Percentiles rank a stretch among this genome's conserved stretches.
phyloP scores from a whole-genome alignment of 2,888 invertebrate genomes.

The Trichacis sp. region DNA sequence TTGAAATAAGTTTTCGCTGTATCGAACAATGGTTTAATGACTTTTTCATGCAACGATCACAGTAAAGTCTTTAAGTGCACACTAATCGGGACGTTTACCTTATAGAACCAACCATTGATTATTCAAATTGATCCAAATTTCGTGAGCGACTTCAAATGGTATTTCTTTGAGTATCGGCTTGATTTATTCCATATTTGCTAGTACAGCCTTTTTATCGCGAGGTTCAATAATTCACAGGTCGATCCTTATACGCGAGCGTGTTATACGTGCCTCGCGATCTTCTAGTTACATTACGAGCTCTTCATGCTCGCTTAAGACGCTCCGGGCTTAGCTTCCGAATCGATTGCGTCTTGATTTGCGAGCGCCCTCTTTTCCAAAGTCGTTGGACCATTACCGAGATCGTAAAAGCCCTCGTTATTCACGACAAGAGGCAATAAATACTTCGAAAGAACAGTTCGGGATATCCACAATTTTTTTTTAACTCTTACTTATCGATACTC shows the following conservation, averaged over 20 bases:
- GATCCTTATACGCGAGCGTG: slow-evolving; percentile 11
- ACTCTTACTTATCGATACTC: slow-evolving; percentile 12
- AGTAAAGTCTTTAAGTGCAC: no score
- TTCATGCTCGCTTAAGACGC: slow-evolving; percentile 44
- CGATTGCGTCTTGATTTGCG: slow-evolving; percentile 36
- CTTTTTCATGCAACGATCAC: no score
- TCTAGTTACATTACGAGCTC: slow-evolving; percentile 33
- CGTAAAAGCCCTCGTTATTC: slow-evolving; percentile 31
- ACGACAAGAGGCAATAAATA: slow-evolving; percentile 15
- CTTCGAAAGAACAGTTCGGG: neutral
- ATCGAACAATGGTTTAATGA: no score
- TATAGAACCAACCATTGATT: no score
- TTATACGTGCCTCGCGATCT: slow-evolving; percentile 14
- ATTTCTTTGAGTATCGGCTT: neutral
- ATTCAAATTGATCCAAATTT: no score
- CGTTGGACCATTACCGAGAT: slow-evolving; percentile 26
- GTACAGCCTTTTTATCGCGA: slow-evolving; percentile 35
- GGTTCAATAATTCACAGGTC: slow-evolving; percentile 30
- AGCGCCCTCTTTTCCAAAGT: slow-evolving; percentile 32
- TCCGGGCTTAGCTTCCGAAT: slow-evolving; percentile 37
- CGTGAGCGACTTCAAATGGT: neutral
- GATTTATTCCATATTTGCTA: slow-evolving; percentile 33
- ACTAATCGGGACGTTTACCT: no score
- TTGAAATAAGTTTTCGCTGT: no score
- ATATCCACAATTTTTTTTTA: neutral